Base-by-base conservation (phyloP, 2,888 invertebrate genomes). In the Hemaris fuciformis region DNA sequence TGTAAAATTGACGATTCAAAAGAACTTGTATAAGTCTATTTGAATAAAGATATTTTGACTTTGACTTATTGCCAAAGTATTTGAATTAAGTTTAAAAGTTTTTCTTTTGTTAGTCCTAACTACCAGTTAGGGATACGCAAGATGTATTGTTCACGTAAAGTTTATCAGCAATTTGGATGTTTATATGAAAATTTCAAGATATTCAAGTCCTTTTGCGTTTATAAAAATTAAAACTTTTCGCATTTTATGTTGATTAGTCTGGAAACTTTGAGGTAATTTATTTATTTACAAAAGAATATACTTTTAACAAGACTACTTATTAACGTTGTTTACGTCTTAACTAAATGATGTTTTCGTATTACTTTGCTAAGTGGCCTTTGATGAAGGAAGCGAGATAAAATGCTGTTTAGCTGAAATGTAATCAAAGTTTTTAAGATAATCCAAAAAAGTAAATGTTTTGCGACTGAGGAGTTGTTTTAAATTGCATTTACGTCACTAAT, bases 161-260 rank as follows among this genome's bases (percentile, higher is more conserved):
- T 34, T 57, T 57, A 57, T 57, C 23, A 38, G n/a, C 46, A 57
- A 38, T 22, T 57, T 38, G n/a, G 22, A 57, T 57, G 34, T 34
- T 20, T 27, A 20, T 2, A 57, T 18, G 18, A 57, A 18, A n/a
- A 34, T 20, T 34, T 20, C 18, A 20, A 27, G 27, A 23, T 25
- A 20, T 31, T 27, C n/a, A 15, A 20, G 18, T 31, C 56, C 31
- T 56, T 13, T 57, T 31, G 18, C 34, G 34, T 3, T 57, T 18
- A 13, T 22, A 20, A 57, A 34, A 57, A 57, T 34, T 13, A 13
- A 57, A 57, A 34, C 22, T 57, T 57, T 38, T 8, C 20, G 38
- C n/a, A 57, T 57, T 57, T 22, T 18, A 34, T 15, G 22, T 41
- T 57, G 57, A 57, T 57, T 57, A 20, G 57, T 57, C 57, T 38